phyloP scores from a whole-genome alignment of 2,888 invertebrate species.

The Heliconius hortense region DNA sequence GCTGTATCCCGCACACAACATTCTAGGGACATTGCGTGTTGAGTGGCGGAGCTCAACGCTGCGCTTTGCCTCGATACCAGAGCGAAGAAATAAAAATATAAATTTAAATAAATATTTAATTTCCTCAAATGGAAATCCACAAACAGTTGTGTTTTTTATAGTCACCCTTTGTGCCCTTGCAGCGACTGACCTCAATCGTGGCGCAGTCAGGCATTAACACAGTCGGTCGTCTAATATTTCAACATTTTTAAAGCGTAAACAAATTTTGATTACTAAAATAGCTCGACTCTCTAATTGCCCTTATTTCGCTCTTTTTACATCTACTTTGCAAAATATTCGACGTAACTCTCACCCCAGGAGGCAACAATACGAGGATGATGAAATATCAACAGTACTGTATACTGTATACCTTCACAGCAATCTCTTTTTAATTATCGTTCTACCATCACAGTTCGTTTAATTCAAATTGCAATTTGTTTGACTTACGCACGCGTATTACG shows the following conservation, averaged over 20 bases:
- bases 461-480: conserved; percentile 33
- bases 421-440: conserved; percentile 51
- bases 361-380: conserved; percentile 62
- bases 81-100: too few species aligned
- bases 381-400: conserved; percentile 62
- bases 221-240: conserved; percentile 24
- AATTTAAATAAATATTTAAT: conserved; percentile 14
- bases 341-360: conserved; percentile 57
- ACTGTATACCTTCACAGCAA: conserved; percentile 45
- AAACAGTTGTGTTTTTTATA: too few species aligned
- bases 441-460: conserved; percentile 32
- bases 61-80: too few species aligned
- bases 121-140: too few species aligned
- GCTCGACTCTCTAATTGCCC: conserved; percentile 58
- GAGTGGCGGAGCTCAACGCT: too few species aligned
- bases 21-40: neutral
- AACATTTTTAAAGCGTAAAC: conserved; percentile 54
- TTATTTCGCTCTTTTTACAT: conserved; percentile 62
- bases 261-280: conserved; percentile 66
- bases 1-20: too few species aligned
- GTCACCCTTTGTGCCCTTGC: too few species aligned
- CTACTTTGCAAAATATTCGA: conserved; percentile 59
- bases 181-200: too few species aligned
- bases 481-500: conserved; percentile 11
- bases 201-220: too few species aligned